phyloP scores from a whole-genome alignment of 2,797 vertebrate species.

The Fistularia tabacaria region DNA sequence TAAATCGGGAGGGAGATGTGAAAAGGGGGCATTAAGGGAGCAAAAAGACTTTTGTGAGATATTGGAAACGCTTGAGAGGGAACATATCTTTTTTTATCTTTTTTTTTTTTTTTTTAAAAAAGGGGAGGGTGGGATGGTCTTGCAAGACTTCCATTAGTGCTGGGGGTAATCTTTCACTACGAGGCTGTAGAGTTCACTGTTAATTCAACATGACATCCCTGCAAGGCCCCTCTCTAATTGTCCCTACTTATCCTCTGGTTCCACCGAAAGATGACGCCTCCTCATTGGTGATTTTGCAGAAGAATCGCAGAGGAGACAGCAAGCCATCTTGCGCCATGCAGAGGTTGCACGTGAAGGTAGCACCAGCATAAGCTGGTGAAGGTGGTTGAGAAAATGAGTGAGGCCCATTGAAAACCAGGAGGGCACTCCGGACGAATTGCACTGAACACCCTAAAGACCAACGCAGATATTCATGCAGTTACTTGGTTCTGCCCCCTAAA shows the following conservation, averaged over 20 bases:
- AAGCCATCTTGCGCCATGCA: conserved; percentile 30
- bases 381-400: too few species aligned
- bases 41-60: conserved; percentile 31
- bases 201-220: conserved; percentile 66
- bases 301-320: conserved; percentile 14
- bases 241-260: conserved; percentile 48
- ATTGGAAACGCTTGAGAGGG: conserved; percentile 24
- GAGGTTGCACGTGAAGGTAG: not conserved
- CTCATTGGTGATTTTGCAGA: conserved; percentile 44
- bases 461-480: too few species aligned
- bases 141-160: conserved; percentile 59
- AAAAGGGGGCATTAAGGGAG: conserved; percentile 27
- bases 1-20: conserved; percentile 7
- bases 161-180: conserved; percentile 44
- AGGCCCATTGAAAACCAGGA: too few species aligned
- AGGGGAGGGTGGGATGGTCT: conserved; percentile 30
- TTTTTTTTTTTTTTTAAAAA: conserved; percentile 1
- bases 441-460: too few species aligned
- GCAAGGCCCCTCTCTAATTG: conserved; percentile 46
- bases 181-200: conserved; percentile 43
- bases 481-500: too few species aligned
- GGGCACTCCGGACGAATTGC: too few species aligned
- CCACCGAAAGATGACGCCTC: conserved; percentile 26
- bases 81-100: conserved; percentile 13
- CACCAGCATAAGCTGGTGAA: not conserved